Percentiles rank a stretch among this genome's conserved stretches.
Conservation (phyloP, 2,888 invertebrate genomes). For the Tillus elongatus region DNA sequence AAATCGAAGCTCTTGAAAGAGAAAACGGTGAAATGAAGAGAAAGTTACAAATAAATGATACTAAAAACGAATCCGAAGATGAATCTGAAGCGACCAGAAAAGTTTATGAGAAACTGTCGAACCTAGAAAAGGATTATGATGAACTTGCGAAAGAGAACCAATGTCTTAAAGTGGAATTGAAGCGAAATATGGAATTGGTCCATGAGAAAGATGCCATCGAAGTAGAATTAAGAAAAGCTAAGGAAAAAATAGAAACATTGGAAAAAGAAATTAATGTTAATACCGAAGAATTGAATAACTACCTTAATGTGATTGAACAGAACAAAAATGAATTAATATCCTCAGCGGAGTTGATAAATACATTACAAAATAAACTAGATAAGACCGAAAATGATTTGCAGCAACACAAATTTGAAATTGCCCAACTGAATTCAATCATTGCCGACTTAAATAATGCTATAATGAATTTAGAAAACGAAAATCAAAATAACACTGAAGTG, state of each 20-base stretch:
- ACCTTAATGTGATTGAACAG: slow-evolving; percentile 31
- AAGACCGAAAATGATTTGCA: slow-evolving; percentile 20
- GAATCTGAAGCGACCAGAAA: neutral
- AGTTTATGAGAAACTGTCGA: slow-evolving; percentile 17
- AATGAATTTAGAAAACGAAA: slow-evolving; percentile 45
- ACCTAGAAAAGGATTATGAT: slow-evolving; percentile 23
- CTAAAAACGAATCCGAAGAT: slow-evolving; percentile 10
- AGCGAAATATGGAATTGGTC: slow-evolving; percentile 25
- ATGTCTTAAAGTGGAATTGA: slow-evolving; percentile 25
- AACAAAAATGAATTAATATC: slow-evolving; percentile 35
- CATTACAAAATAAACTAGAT: slow-evolving; percentile 28
- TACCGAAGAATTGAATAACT: slow-evolving; percentile 31
- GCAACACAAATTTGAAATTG: slow-evolving; percentile 25
- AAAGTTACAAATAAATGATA: slow-evolving; percentile 5
- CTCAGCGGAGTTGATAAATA: slow-evolving; percentile 29
- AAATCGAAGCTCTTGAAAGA: slow-evolving; percentile 40
- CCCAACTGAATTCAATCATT: slow-evolving; percentile 43
- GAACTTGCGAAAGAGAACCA: slow-evolving; percentile 29
- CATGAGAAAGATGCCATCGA: slow-evolving; percentile 31
- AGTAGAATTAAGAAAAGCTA: slow-evolving; percentile 23
- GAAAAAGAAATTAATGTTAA: slow-evolving; percentile 28
- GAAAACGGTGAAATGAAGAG: slow-evolving; percentile 19
- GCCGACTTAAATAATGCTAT: slow-evolving; percentile 46
- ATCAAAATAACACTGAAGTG: slow-evolving; percentile 39
- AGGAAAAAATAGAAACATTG: slow-evolving; percentile 25